These are phyloP conservation scores for Galaxea fascicularis DNA, from an alignment of 92 coral and sea anemone genomes.

Conservation along the genomic window DNA sequence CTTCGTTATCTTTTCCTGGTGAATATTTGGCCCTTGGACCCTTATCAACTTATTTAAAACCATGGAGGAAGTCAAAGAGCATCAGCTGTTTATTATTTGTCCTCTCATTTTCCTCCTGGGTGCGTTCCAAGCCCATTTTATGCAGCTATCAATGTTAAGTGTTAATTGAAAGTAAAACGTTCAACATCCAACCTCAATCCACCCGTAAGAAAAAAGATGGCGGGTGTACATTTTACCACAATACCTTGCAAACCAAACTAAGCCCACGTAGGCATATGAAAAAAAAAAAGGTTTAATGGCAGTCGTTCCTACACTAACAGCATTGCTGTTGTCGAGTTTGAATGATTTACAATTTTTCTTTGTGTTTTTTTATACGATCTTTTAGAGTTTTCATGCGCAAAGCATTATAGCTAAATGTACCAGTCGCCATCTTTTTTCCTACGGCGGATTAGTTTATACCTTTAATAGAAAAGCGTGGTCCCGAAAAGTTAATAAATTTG, in stretches of 20 bases:
- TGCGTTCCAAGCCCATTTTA: background rate
- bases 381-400: too few relatives aligned
- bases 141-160: background rate
- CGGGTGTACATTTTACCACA: too few relatives aligned
- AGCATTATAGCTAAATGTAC: too few relatives aligned
- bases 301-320: too few relatives aligned
- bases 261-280: too few relatives aligned
- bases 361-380: too few relatives aligned
- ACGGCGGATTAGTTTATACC: background rate
- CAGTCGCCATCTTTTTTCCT: too few relatives aligned
- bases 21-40: background rate
- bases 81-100: background rate
- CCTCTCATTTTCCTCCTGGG: background rate
- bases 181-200: background rate
- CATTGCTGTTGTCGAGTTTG: too few relatives aligned
- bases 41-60: background rate
- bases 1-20: background rate
- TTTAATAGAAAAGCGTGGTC: constrained; percentile 4
- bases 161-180: background rate
- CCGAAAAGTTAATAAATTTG: background rate
- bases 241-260: too few relatives aligned
- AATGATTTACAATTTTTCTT: too few relatives aligned
- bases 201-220: too few relatives aligned
- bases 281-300: too few relatives aligned
- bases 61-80: background rate